Base-by-base conservation (phyloP, 53 echinoderm and acorn worm genomes). In the Echinometra lucunter region DNA sequence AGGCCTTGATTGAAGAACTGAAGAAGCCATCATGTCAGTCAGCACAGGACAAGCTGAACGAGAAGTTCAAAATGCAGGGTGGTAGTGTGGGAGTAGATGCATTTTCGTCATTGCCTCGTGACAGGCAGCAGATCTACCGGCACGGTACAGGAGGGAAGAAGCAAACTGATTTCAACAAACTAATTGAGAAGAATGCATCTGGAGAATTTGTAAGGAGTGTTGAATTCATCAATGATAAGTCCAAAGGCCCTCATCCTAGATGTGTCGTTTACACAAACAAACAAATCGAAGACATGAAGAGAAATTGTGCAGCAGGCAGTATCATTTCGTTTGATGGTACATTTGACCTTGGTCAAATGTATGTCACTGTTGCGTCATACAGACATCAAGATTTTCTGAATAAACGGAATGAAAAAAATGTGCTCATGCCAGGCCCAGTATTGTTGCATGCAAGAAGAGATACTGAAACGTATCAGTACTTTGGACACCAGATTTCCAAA, bases 151-250 rank as follows among this genome's bases (percentile, higher is more conserved):
- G n/a, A 40, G 21, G 21, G 42, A 38, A 91, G 66, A 44, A 42
- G 35, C 44, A 5, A 45, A n/a, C n/a, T n/a, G n/a, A n/a, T n/a
- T 91, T 91, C 66, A 91, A 37, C 42, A 67, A 37, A 66, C 27
- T 91, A 3, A 1, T 91, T 11, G 67, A 91, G 42, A 66, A 40
- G 91, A 91, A 45, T 66, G 67, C 21, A 66, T 91, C 91, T 10
- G 91, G 91, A 66, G 67, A 37, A 66, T 91, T 91, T 91, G 67
- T 91, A 7, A 66, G 91, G 67, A 91, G 91, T 25, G 67, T 91
- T 4, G 91, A 91, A 44, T 38, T 91, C 18, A 66, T 44, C 18
- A 66, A 91, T 91, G 67, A 91, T 25, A 27, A 38, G 37, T 40
- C 42, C 17, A 91, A 66, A 91, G 67, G 91, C 2, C 44, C 67